These are phyloP conservation scores for Zapus hudsonius DNA, from an alignment of 2,113 vertebrate species.

Conservation along the genomic window DNA sequence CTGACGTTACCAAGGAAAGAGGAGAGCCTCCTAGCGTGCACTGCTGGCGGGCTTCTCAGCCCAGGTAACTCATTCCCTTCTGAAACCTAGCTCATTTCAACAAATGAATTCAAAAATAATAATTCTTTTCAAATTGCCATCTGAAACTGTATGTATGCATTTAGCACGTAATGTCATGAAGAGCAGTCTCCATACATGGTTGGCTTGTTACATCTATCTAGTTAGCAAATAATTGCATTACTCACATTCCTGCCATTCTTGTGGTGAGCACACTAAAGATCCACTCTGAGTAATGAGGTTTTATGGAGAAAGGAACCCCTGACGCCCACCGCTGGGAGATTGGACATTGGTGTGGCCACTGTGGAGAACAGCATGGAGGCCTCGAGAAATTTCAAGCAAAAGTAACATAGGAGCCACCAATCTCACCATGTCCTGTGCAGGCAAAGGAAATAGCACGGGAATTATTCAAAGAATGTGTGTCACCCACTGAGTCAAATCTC, in stretches of 20 bases:
- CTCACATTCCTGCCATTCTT: neutral
- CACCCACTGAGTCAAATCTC: neutral
- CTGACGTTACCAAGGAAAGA: conserved; percentile 1
- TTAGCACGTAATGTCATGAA: neutral
- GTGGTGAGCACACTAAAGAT: neutral
- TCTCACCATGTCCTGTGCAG: no score
- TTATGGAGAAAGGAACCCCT: neutral
- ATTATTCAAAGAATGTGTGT: no score
- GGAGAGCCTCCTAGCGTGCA: neutral
- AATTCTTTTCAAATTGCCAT: neutral
- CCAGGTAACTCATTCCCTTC: neutral
- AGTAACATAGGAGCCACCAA: neutral
- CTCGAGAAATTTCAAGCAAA: neutral
- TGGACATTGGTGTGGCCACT: neutral
- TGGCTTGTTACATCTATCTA: neutral
- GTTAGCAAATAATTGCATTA: neutral
- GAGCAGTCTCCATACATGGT: no score
- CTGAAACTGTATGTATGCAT: neutral
- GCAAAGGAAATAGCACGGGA: neutral
- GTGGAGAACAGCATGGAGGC: no score
- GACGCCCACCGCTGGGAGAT: neutral
- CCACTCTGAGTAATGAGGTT: neutral
- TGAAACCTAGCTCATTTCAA: neutral
- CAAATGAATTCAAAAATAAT: neutral
- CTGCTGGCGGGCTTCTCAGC: neutral